Percentiles rank a stretch among this genome's conserved stretches.
Evolutionary conservation across 2,888 invertebrate species (phyloP).

Genomic region (Phorcus lineatus): DNA sequence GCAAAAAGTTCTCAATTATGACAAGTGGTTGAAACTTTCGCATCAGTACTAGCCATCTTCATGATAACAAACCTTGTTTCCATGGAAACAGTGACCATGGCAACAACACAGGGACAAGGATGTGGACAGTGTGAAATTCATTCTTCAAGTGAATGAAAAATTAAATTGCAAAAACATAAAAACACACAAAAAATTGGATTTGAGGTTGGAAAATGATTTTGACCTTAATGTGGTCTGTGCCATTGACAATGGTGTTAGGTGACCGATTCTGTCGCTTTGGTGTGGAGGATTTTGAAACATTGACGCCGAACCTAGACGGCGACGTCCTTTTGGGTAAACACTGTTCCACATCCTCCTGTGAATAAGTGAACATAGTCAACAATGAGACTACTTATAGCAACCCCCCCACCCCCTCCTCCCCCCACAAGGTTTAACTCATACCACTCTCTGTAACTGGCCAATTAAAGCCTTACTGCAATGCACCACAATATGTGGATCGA

Average conservation of each 20-base stretch:
- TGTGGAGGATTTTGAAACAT: not conserved
- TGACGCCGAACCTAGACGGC: not conserved
- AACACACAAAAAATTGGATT: not conserved
- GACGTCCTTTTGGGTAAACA: slow-evolving; percentile 13
- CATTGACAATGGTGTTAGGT: slow-evolving; percentile 9
- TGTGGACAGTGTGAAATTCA: not conserved
- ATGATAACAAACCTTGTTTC: not conserved
- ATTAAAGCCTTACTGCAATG: too few species aligned
- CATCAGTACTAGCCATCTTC: too few species aligned
- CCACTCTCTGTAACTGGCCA: too few species aligned
- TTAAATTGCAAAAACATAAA: not conserved
- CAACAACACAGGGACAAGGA: not conserved
- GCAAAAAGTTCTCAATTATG: too few species aligned
- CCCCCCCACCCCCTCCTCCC: too few species aligned
- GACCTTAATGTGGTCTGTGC: slow-evolving; percentile 14
- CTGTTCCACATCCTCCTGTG: slow-evolving; percentile 21
- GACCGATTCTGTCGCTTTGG: slow-evolving; percentile 18
- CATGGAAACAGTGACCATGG: not conserved
- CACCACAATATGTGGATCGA: too few species aligned
- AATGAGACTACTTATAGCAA: too few species aligned
- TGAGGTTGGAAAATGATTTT: not conserved
- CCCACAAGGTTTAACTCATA: too few species aligned
- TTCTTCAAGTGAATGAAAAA: not conserved
- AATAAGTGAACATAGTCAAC: too few species aligned
- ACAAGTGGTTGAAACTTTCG: too few species aligned